Evolutionary conservation across 2,113 vertebrate species (phyloP).

Genomic region (Sinocyclocheilus grahami): DNA sequence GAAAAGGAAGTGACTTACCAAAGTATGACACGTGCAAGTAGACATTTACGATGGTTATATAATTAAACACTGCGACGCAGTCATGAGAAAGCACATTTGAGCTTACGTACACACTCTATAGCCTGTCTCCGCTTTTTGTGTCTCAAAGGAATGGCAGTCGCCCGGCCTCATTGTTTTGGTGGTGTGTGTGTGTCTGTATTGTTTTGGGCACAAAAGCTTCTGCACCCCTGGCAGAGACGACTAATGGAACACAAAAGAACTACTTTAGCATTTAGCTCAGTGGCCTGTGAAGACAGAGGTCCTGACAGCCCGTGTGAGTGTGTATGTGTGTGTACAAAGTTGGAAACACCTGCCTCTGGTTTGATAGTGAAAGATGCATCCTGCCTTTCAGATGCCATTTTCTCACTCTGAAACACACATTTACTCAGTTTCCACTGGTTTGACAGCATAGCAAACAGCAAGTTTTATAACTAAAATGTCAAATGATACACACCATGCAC

Average conservation of each 20-base stretch:
- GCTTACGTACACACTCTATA: neutral
- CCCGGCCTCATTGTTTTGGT: conserved; percentile 46
- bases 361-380: conserved; percentile 52
- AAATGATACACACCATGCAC: neutral
- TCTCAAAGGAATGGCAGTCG: conserved; percentile 40
- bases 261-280: conserved; percentile 51
- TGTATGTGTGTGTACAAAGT: conserved; percentile 27
- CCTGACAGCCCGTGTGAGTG: conserved; percentile 5
- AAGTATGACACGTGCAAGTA: conserved; percentile 44
- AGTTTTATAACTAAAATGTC: conserved; percentile 25
- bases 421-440: conserved; percentile 25
- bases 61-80: conserved; percentile 42
- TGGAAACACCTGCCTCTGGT: conserved; percentile 56
- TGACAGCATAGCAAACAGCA: conserved; percentile 26
- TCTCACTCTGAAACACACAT: conserved; percentile 26
- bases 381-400: conserved; percentile 42
- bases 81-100: conserved; percentile 25
- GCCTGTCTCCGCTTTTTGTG: conserved; percentile 46
- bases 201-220: conserved; percentile 54
- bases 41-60: conserved; percentile 38
- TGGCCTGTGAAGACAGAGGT: conserved; percentile 45
- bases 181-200: conserved; percentile 47
- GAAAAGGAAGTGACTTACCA: neutral
- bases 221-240: conserved; percentile 42
- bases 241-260: conserved; percentile 54